Percentiles rank a stretch among this genome's conserved stretches.
Evolutionary conservation across 2,888 invertebrate genomes (phyloP).

Genomic region (Drosophila mettleri): DNA sequence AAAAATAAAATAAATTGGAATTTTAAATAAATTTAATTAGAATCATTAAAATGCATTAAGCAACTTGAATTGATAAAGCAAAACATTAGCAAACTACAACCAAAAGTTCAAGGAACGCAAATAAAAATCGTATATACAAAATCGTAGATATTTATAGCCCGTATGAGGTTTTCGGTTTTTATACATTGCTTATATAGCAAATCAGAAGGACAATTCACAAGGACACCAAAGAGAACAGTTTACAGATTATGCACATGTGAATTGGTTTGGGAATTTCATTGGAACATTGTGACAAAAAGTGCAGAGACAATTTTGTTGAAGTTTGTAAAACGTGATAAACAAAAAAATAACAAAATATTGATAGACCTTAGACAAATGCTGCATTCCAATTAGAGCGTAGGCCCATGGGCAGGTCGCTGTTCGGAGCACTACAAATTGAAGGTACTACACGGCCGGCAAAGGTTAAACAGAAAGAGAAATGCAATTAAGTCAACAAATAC

Average conservation of each 20-base stretch:
- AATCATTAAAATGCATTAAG: constrained; percentile 1
- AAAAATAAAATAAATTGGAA: not conserved
- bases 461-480: constrained; percentile 50
- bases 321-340: constrained; percentile 19
- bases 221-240: constrained; percentile 31
- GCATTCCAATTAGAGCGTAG: constrained; percentile 50
- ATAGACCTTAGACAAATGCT: constrained; percentile 61
- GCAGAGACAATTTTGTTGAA: constrained; percentile 16
- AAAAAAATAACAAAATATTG: constrained; percentile 43
- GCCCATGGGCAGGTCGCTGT: constrained; percentile 18
- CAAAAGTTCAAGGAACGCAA: constrained; percentile 10
- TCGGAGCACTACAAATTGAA: constrained; percentile 79
- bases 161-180: constrained; percentile 6
- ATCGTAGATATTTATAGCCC: constrained; percentile 4
- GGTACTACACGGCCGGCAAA: constrained; percentile 68
- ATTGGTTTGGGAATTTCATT: constrained; percentile 20
- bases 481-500: constrained; percentile 43
- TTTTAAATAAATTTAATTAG: constrained; percentile 12
- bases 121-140: constrained; percentile 31
- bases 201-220: constrained; percentile 33
- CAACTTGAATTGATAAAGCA: constrained; percentile 1
- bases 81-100: constrained; percentile 6
- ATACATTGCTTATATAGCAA: constrained; percentile 27
- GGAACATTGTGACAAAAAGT: constrained; percentile 25
- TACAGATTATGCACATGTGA: constrained; percentile 24